phyloP scores from a whole-genome alignment of 2,113 vertebrate species.

The Camelus bactrianus region DNA sequence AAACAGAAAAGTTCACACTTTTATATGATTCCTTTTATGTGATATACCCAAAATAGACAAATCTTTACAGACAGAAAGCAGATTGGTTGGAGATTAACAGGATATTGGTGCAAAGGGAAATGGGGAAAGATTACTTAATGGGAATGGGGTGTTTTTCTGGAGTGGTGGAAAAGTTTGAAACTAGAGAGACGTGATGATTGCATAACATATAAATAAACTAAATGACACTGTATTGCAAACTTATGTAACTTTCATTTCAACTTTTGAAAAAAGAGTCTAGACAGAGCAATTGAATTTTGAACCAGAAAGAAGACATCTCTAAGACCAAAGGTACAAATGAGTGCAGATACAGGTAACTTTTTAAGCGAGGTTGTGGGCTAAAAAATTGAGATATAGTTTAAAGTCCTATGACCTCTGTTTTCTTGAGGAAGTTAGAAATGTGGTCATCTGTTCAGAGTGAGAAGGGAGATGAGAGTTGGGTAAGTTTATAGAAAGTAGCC shows the following conservation, averaged over 20 bases:
- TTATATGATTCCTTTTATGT: not conserved
- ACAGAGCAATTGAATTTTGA: not conserved
- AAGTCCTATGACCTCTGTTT: not conserved
- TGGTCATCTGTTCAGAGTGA: not conserved
- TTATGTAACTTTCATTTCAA: not conserved
- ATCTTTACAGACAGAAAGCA: not conserved
- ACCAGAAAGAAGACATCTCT: not conserved
- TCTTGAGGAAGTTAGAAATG: slow-evolving; percentile 4
- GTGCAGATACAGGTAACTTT: not conserved
- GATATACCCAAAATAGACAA: not conserved
- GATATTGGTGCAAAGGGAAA: not conserved
- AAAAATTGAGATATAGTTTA: not conserved
- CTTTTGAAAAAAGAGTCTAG: not conserved
- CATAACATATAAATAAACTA: not conserved
- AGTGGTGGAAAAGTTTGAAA: not conserved
- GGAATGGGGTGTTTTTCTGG: not conserved
- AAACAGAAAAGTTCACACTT: not conserved
- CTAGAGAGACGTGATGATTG: not conserved
- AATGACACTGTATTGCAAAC: not conserved
- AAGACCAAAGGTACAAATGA: not conserved
- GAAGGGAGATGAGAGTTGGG: not conserved
- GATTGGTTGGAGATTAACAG: not conserved
- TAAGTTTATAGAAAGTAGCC: slow-evolving; percentile 12
- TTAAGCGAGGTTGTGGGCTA: not conserved
- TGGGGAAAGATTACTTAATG: not conserved